Evolutionary conservation across 1,140 invertebrate genomes (phyloP).

Genomic region (Maconellicoccus hirsutus): DNA sequence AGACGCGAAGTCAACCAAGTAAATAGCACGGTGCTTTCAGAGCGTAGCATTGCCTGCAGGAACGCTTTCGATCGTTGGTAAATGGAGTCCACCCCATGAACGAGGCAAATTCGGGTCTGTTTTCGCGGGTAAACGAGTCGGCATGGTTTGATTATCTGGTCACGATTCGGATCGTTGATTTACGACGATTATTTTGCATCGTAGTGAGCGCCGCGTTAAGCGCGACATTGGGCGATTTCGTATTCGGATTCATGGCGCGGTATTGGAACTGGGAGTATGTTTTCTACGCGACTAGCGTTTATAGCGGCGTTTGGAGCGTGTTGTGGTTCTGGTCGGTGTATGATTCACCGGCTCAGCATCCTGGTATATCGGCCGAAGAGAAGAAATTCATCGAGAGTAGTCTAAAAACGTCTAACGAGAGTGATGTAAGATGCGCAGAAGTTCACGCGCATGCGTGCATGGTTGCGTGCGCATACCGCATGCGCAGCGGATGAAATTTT

Average conservation of each 20-base stretch:
- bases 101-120: not conserved
- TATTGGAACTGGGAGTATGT: slow-evolving; percentile 39
- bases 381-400: slow-evolving; percentile 48
- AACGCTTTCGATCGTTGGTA: not conserved
- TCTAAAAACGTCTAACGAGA: slow-evolving; percentile 25
- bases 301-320: slow-evolving; percentile 36
- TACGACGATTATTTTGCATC: not conserved
- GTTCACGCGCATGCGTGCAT: no score
- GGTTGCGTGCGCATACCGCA: no score
- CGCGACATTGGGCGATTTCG: not conserved
- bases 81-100: not conserved
- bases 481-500: no score
- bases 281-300: slow-evolving; percentile 43
- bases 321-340: slow-evolving; percentile 59
- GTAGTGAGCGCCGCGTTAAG: not conserved
- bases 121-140: not conserved
- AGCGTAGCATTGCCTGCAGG: not conserved
- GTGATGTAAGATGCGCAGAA: no score
- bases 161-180: not conserved
- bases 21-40: no score
- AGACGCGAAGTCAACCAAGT: not conserved
- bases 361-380: slow-evolving; percentile 68
- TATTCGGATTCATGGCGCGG: not conserved
- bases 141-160: not conserved
- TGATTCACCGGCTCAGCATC: slow-evolving; percentile 65